Base-by-base conservation (phyloP, 2,888 invertebrate genomes). In the Syritta pipiens region DNA sequence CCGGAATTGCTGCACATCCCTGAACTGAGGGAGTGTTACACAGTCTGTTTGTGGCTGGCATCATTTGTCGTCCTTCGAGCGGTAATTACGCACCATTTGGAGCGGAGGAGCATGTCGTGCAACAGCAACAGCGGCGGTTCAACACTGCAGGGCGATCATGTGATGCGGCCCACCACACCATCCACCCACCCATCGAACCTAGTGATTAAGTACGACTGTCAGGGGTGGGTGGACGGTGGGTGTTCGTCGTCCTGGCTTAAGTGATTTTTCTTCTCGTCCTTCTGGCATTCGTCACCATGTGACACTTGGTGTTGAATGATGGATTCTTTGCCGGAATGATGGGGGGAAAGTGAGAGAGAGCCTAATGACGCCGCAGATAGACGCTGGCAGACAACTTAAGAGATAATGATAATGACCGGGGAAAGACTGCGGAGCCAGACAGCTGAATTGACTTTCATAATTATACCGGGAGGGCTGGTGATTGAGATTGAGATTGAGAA, bases 11-110 rank as follows among this genome's bases (percentile, higher is more conserved):
- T 69, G 26, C 46, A 55, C 44, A 44, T 53, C 42, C 55, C 35
- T 6, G 55, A 55, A 37, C 9, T 37, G 68, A 46, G 46, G 67
- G 40, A 9, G n/a, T 30, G 60, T 26, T n/a, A 26, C 32, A 32
- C n/a, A 12, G 10, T 44, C 62, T 26, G 48, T 49, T 37, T 44
- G 42, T 19, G 37, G 53, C 37, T 67, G 72, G 74, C 79, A 74
- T 79, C 79, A 79, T 79, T 79, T 79, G 79, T 79, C 79, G 72
- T 74, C 48, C 72, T 79, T 79, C 79, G 79, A 79, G 72, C 79
- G 67, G 79, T 79, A 79, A 79, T 79, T 79, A 79, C 79, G 72
- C 72, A 79, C 62, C 79, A 72, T 74, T 77, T 77, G 59, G 59
- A 65, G 71, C 46, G n/a, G n/a, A n/a, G n/a, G n/a, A n/a, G n/a